Evolutionary conservation across 2,888 invertebrate species (phyloP), one percentile per base, ranked within the genome.

Genomic region (Lapara coniferarum): DNA sequence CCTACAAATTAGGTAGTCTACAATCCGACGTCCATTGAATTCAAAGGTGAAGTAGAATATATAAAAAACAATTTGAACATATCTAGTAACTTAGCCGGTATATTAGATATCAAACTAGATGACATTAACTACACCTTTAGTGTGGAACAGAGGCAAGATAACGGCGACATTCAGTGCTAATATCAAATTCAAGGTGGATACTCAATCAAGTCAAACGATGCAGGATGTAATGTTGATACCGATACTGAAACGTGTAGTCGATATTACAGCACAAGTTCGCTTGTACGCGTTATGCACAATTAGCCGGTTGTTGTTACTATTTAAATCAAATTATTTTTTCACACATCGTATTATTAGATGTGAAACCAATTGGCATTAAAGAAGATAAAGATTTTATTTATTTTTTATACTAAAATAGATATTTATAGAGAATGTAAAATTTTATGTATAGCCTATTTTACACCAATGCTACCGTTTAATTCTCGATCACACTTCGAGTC

Each of bases 151-250:
- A 19, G 49, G 56, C 68, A 58, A 72, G 67, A 69, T 70, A 74
- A 56, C 66, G 25, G 72, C 74, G 78, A 70, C 77, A 78, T 78
- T 77, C 75, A 77, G 66, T 46, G 67, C 67, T 57, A 72, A 75
- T 78, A 78, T 79, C 76, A 55, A 74, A 79, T 80, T 75, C 76
- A 78, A 80, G 73, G 75, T 71, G 71, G 68, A 57, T 58, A 69
- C 71, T 74, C 72, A 73, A 73, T 74, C 71, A 72, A 69, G 67
- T 71, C 70, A 71, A 67, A 70, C 69, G 72, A 73, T 70, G 71
- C 59, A 59, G 52, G 59, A 52, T 69, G 71, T 69, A 74, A 71
- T 71, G 57, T 59, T 57, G 51, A 57, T 56, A 53, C 56, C 67
- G 70, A 67, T 73, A 59, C 71, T 59, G 66, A 68, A 66, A 69